Evolutionary conservation across 2,797 vertebrate genomes (phyloP), one percentile per base, ranked within the genome.

Genomic region (Pseudochromis fuscus): DNA sequence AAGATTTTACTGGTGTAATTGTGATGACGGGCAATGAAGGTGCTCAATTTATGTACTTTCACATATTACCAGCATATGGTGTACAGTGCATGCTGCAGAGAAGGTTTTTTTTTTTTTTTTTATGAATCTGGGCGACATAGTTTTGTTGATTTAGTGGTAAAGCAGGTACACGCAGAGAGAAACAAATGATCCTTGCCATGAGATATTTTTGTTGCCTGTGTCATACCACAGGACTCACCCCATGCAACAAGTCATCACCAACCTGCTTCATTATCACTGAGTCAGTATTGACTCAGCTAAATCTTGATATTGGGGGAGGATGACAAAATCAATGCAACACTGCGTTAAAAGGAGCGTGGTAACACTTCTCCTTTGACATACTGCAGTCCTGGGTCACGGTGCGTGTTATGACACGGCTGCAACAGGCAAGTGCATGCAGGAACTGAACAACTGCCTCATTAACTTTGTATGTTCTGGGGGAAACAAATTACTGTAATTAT

Each of bases 321-420:
- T 75, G 64, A 76, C 55, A 72, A 76, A 62, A 49, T 37, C 9
- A 1, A 31, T 8, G 19, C 60, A 61, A 31, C 27, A 45, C 67
- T 3, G 46, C 23, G 9, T 53, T 40, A 40, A 74, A 64, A 50
- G 30, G 27, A 52, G 50, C 61, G 69, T 79, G 49, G 56, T 50
- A 82, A 78, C 59, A 28, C 56, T 31, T 72, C 8, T 79, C 69
- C 67, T 81, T 68, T 61, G 66, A 58, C 72, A 72, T 18, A 23
- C 72, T 51, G 42, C 10, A 24, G 38, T 18, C 13, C 19, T 59
- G 61, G 31, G 40, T 70, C 51, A 23, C 38, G 55, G n/a, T 46
- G 27, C 65, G 40, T 11, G 38, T 72, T 56, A 48, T 48, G 16
- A 61, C 42, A 70, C 21, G 21, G 53, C 60, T 53, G 27, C 31